Base-by-base conservation (phyloP, 2,888 invertebrate genomes). In the Lepidocyrtinus sp. region DNA sequence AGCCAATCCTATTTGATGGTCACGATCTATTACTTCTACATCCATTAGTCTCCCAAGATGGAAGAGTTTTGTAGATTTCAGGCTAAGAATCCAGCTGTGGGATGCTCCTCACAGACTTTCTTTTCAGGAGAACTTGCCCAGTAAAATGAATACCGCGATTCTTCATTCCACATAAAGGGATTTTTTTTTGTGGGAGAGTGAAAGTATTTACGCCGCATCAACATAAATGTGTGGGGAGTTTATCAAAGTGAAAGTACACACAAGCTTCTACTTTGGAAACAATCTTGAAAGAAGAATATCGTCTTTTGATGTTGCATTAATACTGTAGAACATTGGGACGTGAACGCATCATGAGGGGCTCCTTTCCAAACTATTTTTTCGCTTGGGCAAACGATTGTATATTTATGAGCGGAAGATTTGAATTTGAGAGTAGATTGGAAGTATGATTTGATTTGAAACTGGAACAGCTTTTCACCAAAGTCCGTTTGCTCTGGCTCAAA, bases 331-430 rank as follows among this genome's bases (percentile, higher is more conserved):
- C 55, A n/a, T 36, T 36, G 36, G 36, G 12, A 36, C 9, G 55
- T n/a, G 55, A 55, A 55, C 7, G n/a, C n/a, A n/a, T n/a, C n/a
- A n/a, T n/a, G n/a, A n/a, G 55, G 17, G 55, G 17, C 55, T n/a
- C n/a, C 55, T 36, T 3, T 55, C 55, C 55, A 55, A 55, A 55
- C 17, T 55, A 55, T 55, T 55, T n/a, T 55, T 55, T 9, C 17
- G 55, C n/a, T 15, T 55, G 55, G 55, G 55, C 55, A 55, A 55
- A 17, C 55, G 55, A 55, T 55, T 55, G 55, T 55, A 55, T 55
- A 55, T 55, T 55, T 55, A 55, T 55, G 55, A 55, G 55, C 55
- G 55, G 55, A 55, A 55, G 55, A 55, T 55, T 55, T 55, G 55
- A 55, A 55, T 55, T 55, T 55, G 17, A 55, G 55, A 55, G 55